A percentile compares a stretch with the other conserved stretches of the same genome.
Conservation (phyloP, 2,888 invertebrate genomes). For the Dicroscelio sp. region DNA sequence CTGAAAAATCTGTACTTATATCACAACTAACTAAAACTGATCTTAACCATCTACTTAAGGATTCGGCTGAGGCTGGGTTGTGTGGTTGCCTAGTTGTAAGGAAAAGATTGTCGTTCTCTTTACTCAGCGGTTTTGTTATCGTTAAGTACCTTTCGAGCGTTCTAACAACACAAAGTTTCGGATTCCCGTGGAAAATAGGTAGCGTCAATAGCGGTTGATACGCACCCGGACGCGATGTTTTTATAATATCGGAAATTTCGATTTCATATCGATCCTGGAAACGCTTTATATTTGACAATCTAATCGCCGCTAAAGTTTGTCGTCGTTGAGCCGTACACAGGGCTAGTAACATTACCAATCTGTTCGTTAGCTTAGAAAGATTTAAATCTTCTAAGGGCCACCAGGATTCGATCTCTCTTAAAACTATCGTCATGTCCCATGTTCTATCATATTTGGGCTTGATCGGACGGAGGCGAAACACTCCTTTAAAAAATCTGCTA, state of each 20-base stretch:
- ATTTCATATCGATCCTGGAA: background rate
- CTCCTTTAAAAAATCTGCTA: conserved; percentile 51
- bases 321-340: conserved; percentile 1
- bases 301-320: background rate
- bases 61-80: conserved; percentile 41
- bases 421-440: conserved; percentile 56
- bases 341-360: conserved; percentile 14
- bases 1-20: conserved; percentile 43
- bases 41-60: conserved; percentile 77
- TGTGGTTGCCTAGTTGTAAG: conserved; percentile 62
- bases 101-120: conserved; percentile 33
- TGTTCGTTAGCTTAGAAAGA: background rate
- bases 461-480: conserved; percentile 30
- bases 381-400: conserved; percentile 43
- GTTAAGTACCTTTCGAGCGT: conserved; percentile 41
- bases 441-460: conserved; percentile 51
- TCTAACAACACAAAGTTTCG: conserved; percentile 26
- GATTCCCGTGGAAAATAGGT: background rate
- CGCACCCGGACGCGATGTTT: conserved; percentile 59
- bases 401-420: conserved; percentile 11
- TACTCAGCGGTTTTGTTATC: conserved; percentile 29
- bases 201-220: conserved; percentile 48
- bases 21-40: conserved; percentile 19
- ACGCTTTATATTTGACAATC: conserved; percentile 6
- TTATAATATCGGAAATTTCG: conserved; percentile 1